Evolutionary conservation across 2,113 vertebrate species (phyloP), one percentile per base, ranked within the genome.

Genomic region (Prinia subflava): DNA sequence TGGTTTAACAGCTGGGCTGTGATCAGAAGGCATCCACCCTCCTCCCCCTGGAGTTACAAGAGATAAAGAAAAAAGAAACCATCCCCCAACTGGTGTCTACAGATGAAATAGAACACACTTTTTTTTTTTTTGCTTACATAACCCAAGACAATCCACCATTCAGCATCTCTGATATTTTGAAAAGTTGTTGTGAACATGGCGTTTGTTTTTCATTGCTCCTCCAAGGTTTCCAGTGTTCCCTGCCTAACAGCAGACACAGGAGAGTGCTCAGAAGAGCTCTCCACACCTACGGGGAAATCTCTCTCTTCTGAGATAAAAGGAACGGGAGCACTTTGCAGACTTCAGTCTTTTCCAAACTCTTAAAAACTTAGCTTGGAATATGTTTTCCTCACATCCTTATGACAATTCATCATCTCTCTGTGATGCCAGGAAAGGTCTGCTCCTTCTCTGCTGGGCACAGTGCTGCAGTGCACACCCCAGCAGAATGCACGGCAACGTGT

Each of bases 401-500:
- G 39, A 33, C 83, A 68, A 87, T 77, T 13, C 39, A n/a, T 33
- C 35, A 28, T 23, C 42, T 8, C 42, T 18, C 42, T 6, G 9
- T n/a, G 49, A 57, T 62, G 52, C 33, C n/a, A 42, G 42, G 76
- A 65, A 46, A 83, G 83, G 33, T 27, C 24, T 64, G 27, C 13
- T 63, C 59, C 9, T 52, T 70, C 59, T 65, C 55, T 83, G 53
- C 73, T 33, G 56, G 69, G 73, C 50, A 30, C 9, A 16, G 47
- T 15, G 57, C 63, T 81, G 6, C 77, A 81, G 42, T 21, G n/a
- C 14, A 1, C 30, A 44, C 22, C 20, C 17, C 37, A 76, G 68
- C 37, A 78, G 28, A 60, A 59, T 1, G 10, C 49, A 12, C 0
- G 3, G 39, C 53, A 31, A 1, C 1, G 19, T 37, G 67, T 49